Percentiles rank a stretch among this genome's conserved stretches.
Conservation (phyloP, 2,113 vertebrate species). For the Brachyhypopomus gauderio region DNA sequence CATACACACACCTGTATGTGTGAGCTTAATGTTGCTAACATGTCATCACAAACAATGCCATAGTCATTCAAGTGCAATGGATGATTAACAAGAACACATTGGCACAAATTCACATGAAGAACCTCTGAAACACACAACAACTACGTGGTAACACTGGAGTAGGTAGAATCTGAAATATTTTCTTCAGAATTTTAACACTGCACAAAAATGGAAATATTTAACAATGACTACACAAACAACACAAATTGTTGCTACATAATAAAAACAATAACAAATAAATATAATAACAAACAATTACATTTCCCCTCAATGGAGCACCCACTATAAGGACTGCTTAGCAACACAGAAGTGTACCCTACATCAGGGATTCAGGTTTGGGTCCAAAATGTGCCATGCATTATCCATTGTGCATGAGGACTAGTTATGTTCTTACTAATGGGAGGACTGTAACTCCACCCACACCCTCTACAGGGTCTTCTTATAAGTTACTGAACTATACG, state of each 20-base stretch:
- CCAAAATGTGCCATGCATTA: constrained; percentile 7
- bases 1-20: not conserved
- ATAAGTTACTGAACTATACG: not conserved
- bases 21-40: constrained; percentile 13
- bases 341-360: not conserved
- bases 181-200: not conserved
- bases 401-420: not conserved
- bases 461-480: not conserved
- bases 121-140: not conserved
- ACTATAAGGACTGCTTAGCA: not conserved
- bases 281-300: not conserved
- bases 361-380: not conserved
- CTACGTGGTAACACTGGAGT: not conserved
- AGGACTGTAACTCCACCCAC: not conserved
- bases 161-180: not conserved
- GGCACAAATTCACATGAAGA: constrained; percentile 15
- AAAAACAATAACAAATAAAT: not conserved
- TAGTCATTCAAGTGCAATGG: not conserved
- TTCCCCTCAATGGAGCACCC: not conserved
- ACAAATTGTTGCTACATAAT: constrained; percentile 12
- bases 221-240: not conserved
- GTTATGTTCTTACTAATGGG: constrained; percentile 5
- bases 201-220: constrained; percentile 4
- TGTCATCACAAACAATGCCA: not conserved
- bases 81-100: constrained; percentile 3